Conservation (phyloP, 2,797 vertebrate species). For the Microhierax caerulescens region DNA sequence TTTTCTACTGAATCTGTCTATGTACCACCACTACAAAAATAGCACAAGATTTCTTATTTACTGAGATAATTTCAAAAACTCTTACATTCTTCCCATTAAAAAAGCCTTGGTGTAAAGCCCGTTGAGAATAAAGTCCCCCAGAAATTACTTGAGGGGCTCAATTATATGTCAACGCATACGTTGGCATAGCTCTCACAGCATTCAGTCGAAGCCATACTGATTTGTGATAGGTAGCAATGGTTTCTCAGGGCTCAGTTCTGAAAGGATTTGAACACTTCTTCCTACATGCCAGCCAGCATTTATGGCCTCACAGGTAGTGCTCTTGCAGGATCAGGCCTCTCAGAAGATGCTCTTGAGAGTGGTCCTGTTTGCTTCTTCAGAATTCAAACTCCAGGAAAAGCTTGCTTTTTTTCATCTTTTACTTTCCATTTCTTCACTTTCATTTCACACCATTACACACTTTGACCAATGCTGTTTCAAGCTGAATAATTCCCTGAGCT, state of each 20-base stretch:
- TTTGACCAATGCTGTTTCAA: neutral
- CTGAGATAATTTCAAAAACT: constrained; percentile 23
- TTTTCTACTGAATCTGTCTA: constrained; percentile 41
- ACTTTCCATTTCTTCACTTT: neutral
- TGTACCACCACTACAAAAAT: constrained; percentile 44
- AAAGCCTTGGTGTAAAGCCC: neutral
- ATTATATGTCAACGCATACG: neutral
- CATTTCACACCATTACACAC: neutral
- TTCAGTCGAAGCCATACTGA: neutral
- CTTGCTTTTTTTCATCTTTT: neutral
- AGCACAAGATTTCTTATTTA: constrained; percentile 24
- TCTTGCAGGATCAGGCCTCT: neutral
- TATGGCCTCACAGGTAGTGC: neutral
- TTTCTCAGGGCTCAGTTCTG: neutral
- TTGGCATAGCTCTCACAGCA: neutral
- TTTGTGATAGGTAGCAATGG: neutral
- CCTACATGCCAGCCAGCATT: fast-evolving
- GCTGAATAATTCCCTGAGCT: neutral
- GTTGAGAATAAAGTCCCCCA: neutral
- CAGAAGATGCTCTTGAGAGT: neutral
- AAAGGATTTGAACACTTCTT: neutral
- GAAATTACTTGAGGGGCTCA: neutral
- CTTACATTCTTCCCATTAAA: constrained; percentile 16
- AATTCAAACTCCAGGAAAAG: neutral
- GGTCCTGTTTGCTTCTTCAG: neutral